Base-by-base conservation (phyloP, 2,113 vertebrate species). In the Heliornis fulica region DNA sequence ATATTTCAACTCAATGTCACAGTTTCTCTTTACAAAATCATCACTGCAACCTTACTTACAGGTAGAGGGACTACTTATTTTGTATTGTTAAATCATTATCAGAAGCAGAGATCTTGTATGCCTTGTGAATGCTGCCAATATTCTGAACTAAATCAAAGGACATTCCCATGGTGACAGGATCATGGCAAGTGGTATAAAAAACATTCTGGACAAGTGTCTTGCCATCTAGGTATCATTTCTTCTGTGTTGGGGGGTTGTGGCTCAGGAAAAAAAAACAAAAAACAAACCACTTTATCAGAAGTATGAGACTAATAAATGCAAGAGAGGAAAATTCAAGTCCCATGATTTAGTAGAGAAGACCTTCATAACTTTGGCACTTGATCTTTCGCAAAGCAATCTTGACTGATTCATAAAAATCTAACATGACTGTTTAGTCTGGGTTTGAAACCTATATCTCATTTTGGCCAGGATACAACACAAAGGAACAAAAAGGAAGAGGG, bases 381-480 rank as follows among this genome's bases (percentile, higher is more conserved):
- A 2, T 29, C 15, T 75, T 57, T 89, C 59, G 83, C 18, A 45
- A 72, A 85, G 28, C 2, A 1, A 54, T 45, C 41, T 70, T 69
- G 10, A 60, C 65, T 69, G 69, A 65, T 38, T 90, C 2, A n/a
- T 23, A 77, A 65, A 78, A 86, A 71, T 54, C 23, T 76, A 88
- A 61, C 32, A 23, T 25, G 28, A 66, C 56, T 65, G 10, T 41
- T 86, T 34, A 78, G 48, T 60, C 40, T 54, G 71, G 19, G 14
- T 90, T 80, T 90, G 66, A 83, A 95, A 76, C 11, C 45, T 76
- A 34, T 43, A 60, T 28, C 56, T 87, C 61, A n/a, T n/a, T 71
- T 79, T 83, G 19, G 75, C 54, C 57, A 70, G 11, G 23, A 22
- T 69, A 45, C 9, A 10, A 54, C 41, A 69, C 11, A 77, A 83